Percentiles rank a stretch among this genome's conserved stretches.
Evolutionary conservation across 2,113 vertebrate species (phyloP).

Genomic region (Dasyurus viverrinus): DNA sequence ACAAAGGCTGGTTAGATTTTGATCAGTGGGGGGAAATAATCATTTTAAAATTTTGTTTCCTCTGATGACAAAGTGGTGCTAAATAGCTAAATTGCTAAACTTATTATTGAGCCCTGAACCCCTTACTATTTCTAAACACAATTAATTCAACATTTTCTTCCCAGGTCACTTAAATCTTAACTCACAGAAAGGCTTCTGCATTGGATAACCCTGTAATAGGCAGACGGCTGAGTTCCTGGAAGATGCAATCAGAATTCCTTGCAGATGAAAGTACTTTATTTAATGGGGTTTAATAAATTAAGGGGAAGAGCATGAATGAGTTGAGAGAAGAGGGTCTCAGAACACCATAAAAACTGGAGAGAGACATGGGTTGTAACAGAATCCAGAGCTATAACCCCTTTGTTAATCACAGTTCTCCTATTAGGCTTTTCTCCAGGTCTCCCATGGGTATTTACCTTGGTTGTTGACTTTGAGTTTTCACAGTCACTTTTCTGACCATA

Average conservation of each 20-base stretch:
- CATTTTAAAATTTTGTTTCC: background rate
- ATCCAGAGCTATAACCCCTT: constrained; percentile 18
- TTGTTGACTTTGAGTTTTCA: constrained; percentile 65
- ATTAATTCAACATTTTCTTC: background rate
- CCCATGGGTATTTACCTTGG: constrained; percentile 35
- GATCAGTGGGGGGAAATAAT: background rate
- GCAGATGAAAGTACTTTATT: constrained; percentile 61
- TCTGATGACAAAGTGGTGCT: background rate
- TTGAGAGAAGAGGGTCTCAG: constrained; percentile 37
- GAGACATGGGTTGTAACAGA: constrained; percentile 12
- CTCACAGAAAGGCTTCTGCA: background rate
- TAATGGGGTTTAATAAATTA: constrained; percentile 64
- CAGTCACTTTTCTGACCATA: constrained; percentile 78
- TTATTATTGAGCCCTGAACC: background rate
- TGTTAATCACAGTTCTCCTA: background rate
- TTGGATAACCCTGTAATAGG: background rate
- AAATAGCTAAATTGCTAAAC: background rate
- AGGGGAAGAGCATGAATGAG: constrained; percentile 33
- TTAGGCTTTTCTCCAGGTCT: constrained; percentile 39
- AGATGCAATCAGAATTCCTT: constrained; percentile 22
- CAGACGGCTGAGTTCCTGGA: constrained; percentile 4
- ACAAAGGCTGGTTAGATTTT: background rate
- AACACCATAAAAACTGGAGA: background rate
- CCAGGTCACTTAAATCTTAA: constrained; percentile 14
- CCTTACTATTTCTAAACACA: background rate